A percentile compares a stretch with the other conserved stretches of the same genome.
These are phyloP conservation scores for Crambe crambe DNA, from an alignment of 37 sponge, comb jelly and placozoan species.

Conservation along the genomic window DNA sequence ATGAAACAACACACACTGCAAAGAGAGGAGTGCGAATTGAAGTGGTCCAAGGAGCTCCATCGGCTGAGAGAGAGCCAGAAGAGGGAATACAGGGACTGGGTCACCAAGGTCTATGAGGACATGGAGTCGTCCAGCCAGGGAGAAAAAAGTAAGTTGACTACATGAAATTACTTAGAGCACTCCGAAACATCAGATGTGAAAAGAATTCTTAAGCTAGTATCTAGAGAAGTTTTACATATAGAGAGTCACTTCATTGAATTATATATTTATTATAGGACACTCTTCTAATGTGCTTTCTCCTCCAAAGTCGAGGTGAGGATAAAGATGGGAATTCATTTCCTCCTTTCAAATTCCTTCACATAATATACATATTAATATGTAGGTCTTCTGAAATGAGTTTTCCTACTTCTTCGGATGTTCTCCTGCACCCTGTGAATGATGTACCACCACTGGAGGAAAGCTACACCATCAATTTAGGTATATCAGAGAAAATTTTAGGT, in stretches of 20 bases:
- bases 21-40: constrained; percentile 42
- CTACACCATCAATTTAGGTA: constrained; percentile 89
- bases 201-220: too few species aligned
- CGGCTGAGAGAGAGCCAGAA: constrained; percentile 67
- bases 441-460: constrained; percentile 70
- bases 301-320: not conserved
- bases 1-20: constrained; percentile 58
- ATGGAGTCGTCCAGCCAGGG: constrained; percentile 13
- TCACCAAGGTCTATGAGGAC: constrained; percentile 56
- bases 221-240: not conserved
- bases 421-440: not conserved
- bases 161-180: too few species aligned
- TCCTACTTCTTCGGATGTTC: not conserved
- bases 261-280: not conserved
- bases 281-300: not conserved
- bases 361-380: not conserved
- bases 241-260: not conserved
- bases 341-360: too few species aligned
- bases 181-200: too few species aligned
- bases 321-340: not conserved
- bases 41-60: constrained; percentile 57
- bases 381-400: not conserved
- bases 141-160: too few species aligned
- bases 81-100: constrained; percentile 78
- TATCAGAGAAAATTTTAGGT: not conserved